phyloP scores from a whole-genome alignment of 2,888 invertebrate species.

The Dioctria linearis region DNA sequence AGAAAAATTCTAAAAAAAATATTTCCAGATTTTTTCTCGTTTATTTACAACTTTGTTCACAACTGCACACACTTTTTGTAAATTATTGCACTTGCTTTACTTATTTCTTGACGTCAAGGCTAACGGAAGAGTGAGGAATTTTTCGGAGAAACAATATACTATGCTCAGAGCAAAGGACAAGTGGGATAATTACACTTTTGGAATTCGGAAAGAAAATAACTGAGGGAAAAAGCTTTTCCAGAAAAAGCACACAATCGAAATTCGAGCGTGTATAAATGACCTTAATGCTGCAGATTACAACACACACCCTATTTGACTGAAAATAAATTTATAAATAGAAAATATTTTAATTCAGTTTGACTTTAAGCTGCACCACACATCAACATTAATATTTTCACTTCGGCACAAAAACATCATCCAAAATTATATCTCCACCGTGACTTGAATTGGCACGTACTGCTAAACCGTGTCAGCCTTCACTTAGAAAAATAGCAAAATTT shows the following conservation, averaged over 20 bases:
- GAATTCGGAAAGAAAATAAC: neutral
- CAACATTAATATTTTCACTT: neutral
- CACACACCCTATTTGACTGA: constrained; percentile 35
- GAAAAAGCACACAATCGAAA: constrained; percentile 35
- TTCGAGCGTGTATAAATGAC: constrained; percentile 33
- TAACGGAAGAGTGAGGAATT: neutral
- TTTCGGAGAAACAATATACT: constrained; percentile 2
- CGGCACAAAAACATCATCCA: too few species aligned
- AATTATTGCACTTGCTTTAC: constrained; percentile 12
- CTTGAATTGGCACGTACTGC: neutral
- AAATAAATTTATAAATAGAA: constrained; percentile 31
- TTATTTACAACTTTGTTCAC: constrained; percentile 35
- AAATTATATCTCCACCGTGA: neutral
- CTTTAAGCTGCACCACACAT: neutral
- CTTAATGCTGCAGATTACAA: constrained; percentile 42
- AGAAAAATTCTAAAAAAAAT: neutral
- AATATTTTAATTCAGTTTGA: neutral
- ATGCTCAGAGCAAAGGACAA: neutral
- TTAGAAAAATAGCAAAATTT: neutral
- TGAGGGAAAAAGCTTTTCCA: constrained; percentile 22
- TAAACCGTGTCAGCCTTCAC: constrained; percentile 24
- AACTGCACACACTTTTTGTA: constrained; percentile 15
- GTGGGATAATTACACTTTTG: neutral
- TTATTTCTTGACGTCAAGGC: neutral
- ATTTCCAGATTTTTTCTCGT: neutral